Conservation (phyloP, 1,140 invertebrate species). For the Pseudomyrmex concolor region DNA sequence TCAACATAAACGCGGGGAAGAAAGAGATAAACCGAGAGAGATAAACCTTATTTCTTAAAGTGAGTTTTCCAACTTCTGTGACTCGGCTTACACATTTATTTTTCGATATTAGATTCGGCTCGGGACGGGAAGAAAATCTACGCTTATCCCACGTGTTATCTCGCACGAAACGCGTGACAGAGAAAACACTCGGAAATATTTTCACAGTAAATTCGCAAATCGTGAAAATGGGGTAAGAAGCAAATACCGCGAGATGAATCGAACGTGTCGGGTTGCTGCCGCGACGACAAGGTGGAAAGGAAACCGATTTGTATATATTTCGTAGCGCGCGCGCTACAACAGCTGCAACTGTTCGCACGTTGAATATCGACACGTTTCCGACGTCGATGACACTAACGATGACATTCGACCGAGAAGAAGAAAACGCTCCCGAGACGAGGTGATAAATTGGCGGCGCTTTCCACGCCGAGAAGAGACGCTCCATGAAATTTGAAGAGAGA, state of each 20-base stretch:
- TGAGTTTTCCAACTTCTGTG: background rate
- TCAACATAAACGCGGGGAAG: background rate
- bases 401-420: slow-evolving; percentile 31
- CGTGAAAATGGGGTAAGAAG: slow-evolving; percentile 5
- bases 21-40: no score
- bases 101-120: background rate
- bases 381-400: slow-evolving; percentile 54
- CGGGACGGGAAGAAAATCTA: background rate
- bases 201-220: slow-evolving; percentile 10
- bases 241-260: slow-evolving; percentile 23
- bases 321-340: background rate
- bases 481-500: slow-evolving; percentile 1
- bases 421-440: slow-evolving; percentile 4
- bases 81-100: slow-evolving; percentile 1
- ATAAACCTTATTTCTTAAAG: background rate
- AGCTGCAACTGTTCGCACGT: slow-evolving; percentile 53
- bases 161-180: background rate
- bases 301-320: slow-evolving; percentile 23
- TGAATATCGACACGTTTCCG: slow-evolving; percentile 47
- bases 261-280: background rate
- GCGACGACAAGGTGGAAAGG: no score
- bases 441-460: slow-evolving; percentile 45
- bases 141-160: background rate
- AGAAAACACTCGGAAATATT: slow-evolving; percentile 6
- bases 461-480: background rate